Percentiles rank a stretch among this genome's conserved stretches.
These are phyloP conservation scores for Streptopelia turtur DNA, from an alignment of 2,797 vertebrate genomes.

Conservation along the genomic window DNA sequence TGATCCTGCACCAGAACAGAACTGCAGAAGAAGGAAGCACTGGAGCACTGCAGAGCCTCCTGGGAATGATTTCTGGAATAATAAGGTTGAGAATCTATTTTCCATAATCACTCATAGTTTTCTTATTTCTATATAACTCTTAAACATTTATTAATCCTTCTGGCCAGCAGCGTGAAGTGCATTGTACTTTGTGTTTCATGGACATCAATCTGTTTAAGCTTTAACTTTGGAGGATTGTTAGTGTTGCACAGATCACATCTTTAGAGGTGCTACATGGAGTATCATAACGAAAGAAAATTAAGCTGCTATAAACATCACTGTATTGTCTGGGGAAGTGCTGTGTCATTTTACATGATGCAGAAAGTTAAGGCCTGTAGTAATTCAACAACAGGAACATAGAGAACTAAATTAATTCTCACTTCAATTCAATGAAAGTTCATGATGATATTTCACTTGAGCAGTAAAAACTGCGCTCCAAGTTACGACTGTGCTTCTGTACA, in stretches of 20 bases:
- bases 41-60: not conserved
- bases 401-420: constrained; percentile 31
- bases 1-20: not conserved
- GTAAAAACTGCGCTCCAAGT: not conserved
- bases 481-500: not conserved
- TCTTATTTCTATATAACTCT: constrained; percentile 12
- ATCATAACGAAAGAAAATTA: constrained; percentile 41
- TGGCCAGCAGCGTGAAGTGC: not conserved
- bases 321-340: not conserved
- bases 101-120: not conserved
- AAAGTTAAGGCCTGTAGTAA: constrained; percentile 1
- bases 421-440: not conserved
- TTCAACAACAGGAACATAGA: not conserved
- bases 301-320: not conserved
- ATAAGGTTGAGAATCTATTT: not conserved
- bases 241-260: not conserved
- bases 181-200: constrained; percentile 24
- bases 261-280: constrained; percentile 37
- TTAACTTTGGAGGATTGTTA: constrained; percentile 28
- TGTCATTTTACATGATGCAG: constrained; percentile 1
- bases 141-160: constrained; percentile 28
- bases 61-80: not conserved
- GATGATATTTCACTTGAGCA: not conserved
- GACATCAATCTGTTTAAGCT: constrained; percentile 9
- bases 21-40: not conserved